These are phyloP conservation scores for Clarias gariepinus DNA, from an alignment of 2,113 vertebrate genomes.

Conservation along the genomic window DNA sequence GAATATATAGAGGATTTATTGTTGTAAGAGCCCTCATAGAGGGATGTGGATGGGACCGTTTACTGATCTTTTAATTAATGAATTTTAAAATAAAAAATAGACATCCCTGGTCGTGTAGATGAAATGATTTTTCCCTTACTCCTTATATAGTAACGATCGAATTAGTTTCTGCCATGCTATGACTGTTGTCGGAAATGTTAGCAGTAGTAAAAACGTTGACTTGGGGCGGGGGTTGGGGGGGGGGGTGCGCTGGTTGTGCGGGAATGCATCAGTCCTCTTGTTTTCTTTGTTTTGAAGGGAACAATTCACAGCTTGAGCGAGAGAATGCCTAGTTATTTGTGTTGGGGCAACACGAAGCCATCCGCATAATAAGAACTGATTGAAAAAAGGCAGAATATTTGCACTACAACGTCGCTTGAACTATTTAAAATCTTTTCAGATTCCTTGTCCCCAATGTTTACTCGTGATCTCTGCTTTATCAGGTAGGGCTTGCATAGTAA, in stretches of 20 bases:
- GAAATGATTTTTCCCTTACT: conserved; percentile 1
- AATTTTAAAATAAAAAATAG: conserved; percentile 53
- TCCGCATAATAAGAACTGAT: conserved; percentile 28
- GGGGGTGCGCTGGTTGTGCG: not conserved
- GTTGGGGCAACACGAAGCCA: conserved; percentile 19
- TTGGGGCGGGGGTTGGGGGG: not conserved
- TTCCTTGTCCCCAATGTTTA: not conserved
- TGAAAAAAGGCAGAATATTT: conserved; percentile 1
- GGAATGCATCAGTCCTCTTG: conserved; percentile 1
- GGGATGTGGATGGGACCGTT: conserved; percentile 41
- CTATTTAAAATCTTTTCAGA: conserved; percentile 6
- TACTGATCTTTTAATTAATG: conserved; percentile 52
- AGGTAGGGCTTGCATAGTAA: conserved; percentile 1
- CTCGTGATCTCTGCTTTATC: not conserved
- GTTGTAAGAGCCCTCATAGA: conserved; percentile 46
- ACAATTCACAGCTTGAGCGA: conserved; percentile 37
- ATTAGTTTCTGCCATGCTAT: not conserved
- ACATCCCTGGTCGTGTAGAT: conserved; percentile 23
- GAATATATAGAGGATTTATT: conserved; percentile 43
- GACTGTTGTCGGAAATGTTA: not conserved
- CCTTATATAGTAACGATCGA: not conserved
- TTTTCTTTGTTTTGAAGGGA: conserved; percentile 40
- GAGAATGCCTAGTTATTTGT: conserved; percentile 23
- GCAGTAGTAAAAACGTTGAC: not conserved
- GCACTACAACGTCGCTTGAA: conserved; percentile 3